phyloP scores from a whole-genome alignment of 2,797 vertebrate species.

The Chaetodon trifasciatus region DNA sequence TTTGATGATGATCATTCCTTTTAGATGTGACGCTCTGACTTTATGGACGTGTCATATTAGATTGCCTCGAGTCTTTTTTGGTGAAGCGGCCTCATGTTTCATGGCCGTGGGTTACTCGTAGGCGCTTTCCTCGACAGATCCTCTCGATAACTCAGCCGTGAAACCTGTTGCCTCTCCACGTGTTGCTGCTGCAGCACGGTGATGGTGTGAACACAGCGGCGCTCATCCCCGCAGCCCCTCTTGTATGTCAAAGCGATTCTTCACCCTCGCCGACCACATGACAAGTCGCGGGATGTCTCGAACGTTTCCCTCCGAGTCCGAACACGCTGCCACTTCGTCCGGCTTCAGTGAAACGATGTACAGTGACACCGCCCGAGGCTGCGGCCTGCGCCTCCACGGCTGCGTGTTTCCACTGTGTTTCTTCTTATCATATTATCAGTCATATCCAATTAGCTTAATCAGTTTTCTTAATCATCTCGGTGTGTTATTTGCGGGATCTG shows the following conservation, averaged over 20 bases:
- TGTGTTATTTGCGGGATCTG: slow-evolving; percentile 5
- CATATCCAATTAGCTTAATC: slow-evolving; percentile 47
- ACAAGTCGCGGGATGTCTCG: slow-evolving; percentile 12
- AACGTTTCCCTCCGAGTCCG: slow-evolving; percentile 15
- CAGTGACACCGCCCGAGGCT: slow-evolving; percentile 27
- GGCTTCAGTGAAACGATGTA: slow-evolving; percentile 34
- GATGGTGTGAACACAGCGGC: background rate
- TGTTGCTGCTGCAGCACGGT: background rate
- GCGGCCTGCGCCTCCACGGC: background rate
- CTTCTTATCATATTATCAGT: slow-evolving; percentile 30
- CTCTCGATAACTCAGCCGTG: background rate
- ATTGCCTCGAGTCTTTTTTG: too few relatives aligned
- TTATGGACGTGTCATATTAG: too few relatives aligned
- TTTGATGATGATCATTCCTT: too few relatives aligned
- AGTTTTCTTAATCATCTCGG: slow-evolving; percentile 14
- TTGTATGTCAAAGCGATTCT: slow-evolving; percentile 49
- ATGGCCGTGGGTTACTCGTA: background rate
- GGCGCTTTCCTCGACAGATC: too few relatives aligned
- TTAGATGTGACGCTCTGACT: too few relatives aligned
- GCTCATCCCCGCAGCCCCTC: background rate
- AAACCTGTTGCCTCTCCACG: background rate
- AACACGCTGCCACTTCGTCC: background rate
- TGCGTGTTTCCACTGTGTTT: slow-evolving; percentile 22
- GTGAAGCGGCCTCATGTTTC: background rate
- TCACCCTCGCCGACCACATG: slow-evolving; percentile 22